Evolutionary conservation across 1,140 invertebrate genomes (phyloP).

Genomic region (Trichonephila clavata): DNA sequence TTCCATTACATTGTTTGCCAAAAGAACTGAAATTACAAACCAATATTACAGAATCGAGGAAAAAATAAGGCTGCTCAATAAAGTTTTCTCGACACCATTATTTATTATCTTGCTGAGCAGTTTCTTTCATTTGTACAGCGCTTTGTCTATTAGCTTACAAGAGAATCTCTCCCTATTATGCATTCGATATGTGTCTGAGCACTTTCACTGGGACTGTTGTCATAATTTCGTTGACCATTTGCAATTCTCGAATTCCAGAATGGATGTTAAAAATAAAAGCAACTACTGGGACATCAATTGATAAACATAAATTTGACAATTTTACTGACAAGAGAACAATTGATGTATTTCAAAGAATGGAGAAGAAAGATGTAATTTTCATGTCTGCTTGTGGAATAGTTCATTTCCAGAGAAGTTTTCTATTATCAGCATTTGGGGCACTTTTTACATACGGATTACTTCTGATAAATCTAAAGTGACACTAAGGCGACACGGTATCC

Average conservation of each 20-base stretch:
- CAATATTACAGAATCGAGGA: background rate
- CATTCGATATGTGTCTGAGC: background rate
- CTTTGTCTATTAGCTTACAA: no score
- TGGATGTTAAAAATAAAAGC: background rate
- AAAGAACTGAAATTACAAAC: background rate
- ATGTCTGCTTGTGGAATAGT: background rate
- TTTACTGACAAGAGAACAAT: background rate
- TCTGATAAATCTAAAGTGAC: background rate
- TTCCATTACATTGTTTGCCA: background rate
- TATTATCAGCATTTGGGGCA: background rate
- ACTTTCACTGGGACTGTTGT: background rate
- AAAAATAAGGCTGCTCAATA: background rate
- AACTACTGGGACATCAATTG: background rate
- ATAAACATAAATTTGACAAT: background rate
- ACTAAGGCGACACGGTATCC: no score
- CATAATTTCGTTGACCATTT: background rate
- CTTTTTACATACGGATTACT: background rate
- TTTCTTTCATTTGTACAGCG: no score
- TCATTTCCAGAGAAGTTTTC: background rate
- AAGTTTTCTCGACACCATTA: background rate
- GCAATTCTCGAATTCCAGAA: background rate
- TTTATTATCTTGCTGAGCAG: no score
- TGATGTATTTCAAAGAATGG: background rate
- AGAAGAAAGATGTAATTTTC: background rate
- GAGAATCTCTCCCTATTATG: background rate